Evolutionary conservation across 2,113 vertebrate genomes (phyloP), one percentile per base, ranked within the genome.

Genomic region (Cyrtonyx montezumae): DNA sequence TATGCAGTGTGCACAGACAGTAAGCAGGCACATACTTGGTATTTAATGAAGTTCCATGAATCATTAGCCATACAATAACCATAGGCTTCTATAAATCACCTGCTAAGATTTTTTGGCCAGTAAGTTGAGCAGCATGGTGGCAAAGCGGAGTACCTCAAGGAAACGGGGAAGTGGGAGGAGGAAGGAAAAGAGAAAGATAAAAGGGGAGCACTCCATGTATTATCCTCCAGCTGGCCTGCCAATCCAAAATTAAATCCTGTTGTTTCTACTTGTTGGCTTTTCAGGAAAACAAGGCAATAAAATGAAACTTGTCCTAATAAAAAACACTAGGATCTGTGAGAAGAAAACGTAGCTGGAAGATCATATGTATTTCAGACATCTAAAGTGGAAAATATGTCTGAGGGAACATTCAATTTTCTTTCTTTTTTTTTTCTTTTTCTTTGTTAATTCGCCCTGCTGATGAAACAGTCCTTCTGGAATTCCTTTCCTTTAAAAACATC

Each of bases 1-100:
- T 96, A 92, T 91, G 93, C 95, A 73, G 87, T 97, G 95, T 88
- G 90, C 91, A 95, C 86, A 91, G 89, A 97, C 97, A 97, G 95
- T 96, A 97, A 97, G 96, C 90, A 95, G 96, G 96, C 92, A 92
- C 79, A 95, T 96, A 95, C 90, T 94, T 81, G 91, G 91, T 93
- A 91, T 96, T 97, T 97, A 96, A 97, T 91, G 96, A 98, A 97
- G 92, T 90, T 94, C 90, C 91, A 79, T 78, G 93, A 97, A 96
- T 96, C 97, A 95, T 94, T 79, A 96, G 97, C 95, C 84, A 89
- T 95, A 91, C 93, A 79, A 75, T 61, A 95, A 96, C 90, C 92
- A 80, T 75, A 37, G 89, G 94, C 61, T 76, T 94, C 87, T 85
- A 91, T 96, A 96, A 94, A 92, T 97, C 96, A 91, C 96, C 93